Evolutionary conservation across 2,797 vertebrate genomes (phyloP).

Genomic region (Anas bernieri): DNA sequence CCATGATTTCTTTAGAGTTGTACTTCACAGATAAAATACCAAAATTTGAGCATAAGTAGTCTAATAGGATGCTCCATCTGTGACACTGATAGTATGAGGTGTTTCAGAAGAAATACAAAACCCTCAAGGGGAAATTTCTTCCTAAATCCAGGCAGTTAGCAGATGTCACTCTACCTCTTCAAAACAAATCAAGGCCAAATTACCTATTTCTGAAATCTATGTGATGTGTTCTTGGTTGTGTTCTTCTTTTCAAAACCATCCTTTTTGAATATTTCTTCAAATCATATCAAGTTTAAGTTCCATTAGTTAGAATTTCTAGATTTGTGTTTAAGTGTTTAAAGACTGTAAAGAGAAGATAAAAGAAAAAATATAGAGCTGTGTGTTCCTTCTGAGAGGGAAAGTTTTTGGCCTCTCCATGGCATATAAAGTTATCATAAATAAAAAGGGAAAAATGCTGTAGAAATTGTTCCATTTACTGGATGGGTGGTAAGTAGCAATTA

Average conservation of each 20-base stretch:
- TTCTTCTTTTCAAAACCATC: not conserved
- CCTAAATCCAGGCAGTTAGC: not conserved
- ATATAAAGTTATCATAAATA: not conserved
- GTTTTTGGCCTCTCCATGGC: not conserved
- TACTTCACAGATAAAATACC: conserved; percentile 30
- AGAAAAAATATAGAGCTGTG: not conserved
- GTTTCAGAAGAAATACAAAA: not conserved
- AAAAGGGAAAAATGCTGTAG: not conserved
- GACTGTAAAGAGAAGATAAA: not conserved
- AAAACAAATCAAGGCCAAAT: conserved; percentile 18
- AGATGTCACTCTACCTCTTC: conserved; percentile 1
- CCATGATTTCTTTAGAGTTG: not conserved
- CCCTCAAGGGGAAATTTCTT: not conserved
- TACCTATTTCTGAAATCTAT: not conserved
- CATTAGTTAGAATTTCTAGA: not conserved
- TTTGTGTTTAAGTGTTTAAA: not conserved
- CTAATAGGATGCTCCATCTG: conserved; percentile 39
- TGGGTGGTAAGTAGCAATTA: not conserved
- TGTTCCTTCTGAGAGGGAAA: not conserved
- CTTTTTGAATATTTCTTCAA: not conserved
- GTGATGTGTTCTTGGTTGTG: not conserved
- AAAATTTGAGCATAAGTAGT: conserved; percentile 1
- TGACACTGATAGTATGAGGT: not conserved
- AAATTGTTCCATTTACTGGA: not conserved
- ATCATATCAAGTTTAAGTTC: not conserved